Base-by-base conservation (phyloP, 2,113 vertebrate genomes). In the Muntiacus muntjak region DNA sequence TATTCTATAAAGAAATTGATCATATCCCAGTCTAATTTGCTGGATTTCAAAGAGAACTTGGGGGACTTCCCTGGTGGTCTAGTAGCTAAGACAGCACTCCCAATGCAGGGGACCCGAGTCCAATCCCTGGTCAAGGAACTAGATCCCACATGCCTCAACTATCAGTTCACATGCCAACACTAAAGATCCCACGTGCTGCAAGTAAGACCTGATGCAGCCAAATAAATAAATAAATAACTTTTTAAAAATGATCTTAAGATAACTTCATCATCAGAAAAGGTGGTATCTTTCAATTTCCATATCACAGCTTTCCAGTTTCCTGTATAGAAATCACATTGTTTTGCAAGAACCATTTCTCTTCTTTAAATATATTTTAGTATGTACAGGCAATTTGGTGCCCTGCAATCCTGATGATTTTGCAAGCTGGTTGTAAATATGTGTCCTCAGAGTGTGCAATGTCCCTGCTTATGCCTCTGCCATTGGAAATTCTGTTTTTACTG, bases 301-400 rank as follows among this genome's bases (percentile, higher is more conserved):
- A 57, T 89, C 50, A 92, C 52, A 95, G 57, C 71, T 74, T 91
- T 91, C 79, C 92, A 54, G 89, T 87, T 57, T 30, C 40, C 19
- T 81, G 1, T 30, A 17, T 55, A 0, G 45, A 62, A 89, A 93
- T 79, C 0, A 1, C 3, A 1, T 30, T 6, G 0, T 54, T 87
- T 91, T 14, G n/a, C 23, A 54, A 55, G 2, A 71, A 40, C 15
- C 50, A 57, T 62, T 97, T 91, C 52, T 78, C 8, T 26, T 92
- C 25, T 84, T 92, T 81, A 74, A 89, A 52, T 62, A 50, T 85
- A 8, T 62, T 25, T 71, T 76, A 26, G 23, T 43, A 76, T 58
- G 25, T 33, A 89, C 33, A 76, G 62, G 33, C 10, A n/a, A 88
- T 94, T 74, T 33, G 40, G 13, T 88, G 23, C 12, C 86, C 30